These are phyloP conservation scores for Planiliza haematocheilus DNA, from an alignment of 2,113 vertebrate species.

Conservation along the genomic window DNA sequence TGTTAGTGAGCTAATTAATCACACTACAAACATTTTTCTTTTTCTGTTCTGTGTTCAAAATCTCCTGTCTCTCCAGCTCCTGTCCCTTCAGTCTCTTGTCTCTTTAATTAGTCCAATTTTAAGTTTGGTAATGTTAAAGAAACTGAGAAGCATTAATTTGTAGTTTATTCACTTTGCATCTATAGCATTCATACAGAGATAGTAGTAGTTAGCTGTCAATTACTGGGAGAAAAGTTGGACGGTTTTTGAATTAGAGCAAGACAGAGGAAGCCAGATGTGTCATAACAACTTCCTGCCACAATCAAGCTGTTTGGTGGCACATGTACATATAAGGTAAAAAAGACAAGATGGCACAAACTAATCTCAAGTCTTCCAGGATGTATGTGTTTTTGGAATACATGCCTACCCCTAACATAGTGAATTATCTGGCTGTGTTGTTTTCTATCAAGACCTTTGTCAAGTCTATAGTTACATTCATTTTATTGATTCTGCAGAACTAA, in stretches of 20 bases:
- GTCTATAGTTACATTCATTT: conserved; percentile 16
- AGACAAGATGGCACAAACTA: conserved; percentile 66
- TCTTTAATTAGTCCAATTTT: not conserved
- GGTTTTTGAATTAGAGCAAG: conserved; percentile 19
- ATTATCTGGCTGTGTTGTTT: conserved; percentile 17
- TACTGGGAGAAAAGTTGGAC: not conserved
- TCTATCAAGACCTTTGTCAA: conserved; percentile 4
- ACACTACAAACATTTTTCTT: conserved; percentile 8
- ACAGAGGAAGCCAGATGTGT: conserved; percentile 75
- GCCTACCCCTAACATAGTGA: conserved; percentile 33
- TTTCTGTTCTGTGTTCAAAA: conserved; percentile 1
- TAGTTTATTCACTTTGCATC: not conserved
- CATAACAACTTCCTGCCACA: conserved; percentile 78
- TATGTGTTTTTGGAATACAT: conserved; percentile 38
- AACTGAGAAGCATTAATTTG: not conserved
- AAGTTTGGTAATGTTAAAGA: not conserved
- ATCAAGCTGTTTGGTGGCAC: conserved; percentile 35
- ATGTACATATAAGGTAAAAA: conserved; percentile 85
- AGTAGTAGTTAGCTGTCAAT: not conserved
- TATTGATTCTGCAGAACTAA: conserved; percentile 20
- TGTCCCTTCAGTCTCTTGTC: too few relatives aligned
- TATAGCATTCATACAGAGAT: not conserved
- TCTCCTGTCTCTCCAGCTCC: too few relatives aligned
- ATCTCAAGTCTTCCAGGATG: conserved; percentile 44
- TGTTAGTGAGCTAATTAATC: conserved; percentile 22